Evolutionary conservation across 92 coral and sea anemone species (phyloP).

Genomic region (Epizoanthus ramosus): DNA sequence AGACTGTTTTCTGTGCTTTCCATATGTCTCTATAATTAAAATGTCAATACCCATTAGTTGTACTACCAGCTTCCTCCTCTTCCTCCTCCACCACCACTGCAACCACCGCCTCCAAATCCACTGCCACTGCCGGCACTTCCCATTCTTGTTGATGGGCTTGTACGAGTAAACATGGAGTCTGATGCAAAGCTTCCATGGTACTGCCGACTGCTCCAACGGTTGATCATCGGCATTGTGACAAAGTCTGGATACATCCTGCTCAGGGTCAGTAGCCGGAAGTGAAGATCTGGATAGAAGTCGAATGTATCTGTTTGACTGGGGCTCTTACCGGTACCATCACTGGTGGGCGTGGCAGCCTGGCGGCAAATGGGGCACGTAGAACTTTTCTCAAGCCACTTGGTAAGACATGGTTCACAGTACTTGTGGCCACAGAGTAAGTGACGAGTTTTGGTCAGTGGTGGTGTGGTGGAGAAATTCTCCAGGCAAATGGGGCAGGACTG

Average conservation of each 20-base stretch:
- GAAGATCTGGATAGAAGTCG: slow-evolving; percentile 76
- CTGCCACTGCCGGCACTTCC: slow-evolving; percentile 73
- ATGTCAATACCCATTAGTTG: no score
- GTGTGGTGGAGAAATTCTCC: slow-evolving; percentile 60
- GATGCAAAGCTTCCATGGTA: slow-evolving; percentile 68
- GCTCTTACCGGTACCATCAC: slow-evolving; percentile 20
- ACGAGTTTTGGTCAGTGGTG: slow-evolving; percentile 58
- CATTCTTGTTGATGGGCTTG: slow-evolving; percentile 24
- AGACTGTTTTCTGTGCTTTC: no score
- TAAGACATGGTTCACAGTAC: slow-evolving; percentile 88
- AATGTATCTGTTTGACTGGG: slow-evolving; percentile 4
- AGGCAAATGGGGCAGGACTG: slow-evolving; percentile 88
- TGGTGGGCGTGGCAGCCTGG: slow-evolving; percentile 55
- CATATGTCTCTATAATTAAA: no score
- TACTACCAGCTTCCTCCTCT: slow-evolving; percentile 79
- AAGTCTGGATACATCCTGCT: slow-evolving; percentile 72
- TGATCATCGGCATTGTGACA: slow-evolving; percentile 61
- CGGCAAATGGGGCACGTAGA: slow-evolving; percentile 96
- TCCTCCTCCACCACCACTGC: slow-evolving; percentile 82
- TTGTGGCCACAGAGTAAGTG: slow-evolving; percentile 85
- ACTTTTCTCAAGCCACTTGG: slow-evolving; percentile 77
- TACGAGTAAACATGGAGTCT: slow-evolving; percentile 59
- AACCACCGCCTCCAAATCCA: slow-evolving; percentile 85
- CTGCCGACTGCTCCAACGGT: slow-evolving; percentile 67
- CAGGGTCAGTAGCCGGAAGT: slow-evolving; percentile 68